Base-by-base conservation (phyloP, 2,113 vertebrate genomes). In the Callaeas wilsoni region DNA sequence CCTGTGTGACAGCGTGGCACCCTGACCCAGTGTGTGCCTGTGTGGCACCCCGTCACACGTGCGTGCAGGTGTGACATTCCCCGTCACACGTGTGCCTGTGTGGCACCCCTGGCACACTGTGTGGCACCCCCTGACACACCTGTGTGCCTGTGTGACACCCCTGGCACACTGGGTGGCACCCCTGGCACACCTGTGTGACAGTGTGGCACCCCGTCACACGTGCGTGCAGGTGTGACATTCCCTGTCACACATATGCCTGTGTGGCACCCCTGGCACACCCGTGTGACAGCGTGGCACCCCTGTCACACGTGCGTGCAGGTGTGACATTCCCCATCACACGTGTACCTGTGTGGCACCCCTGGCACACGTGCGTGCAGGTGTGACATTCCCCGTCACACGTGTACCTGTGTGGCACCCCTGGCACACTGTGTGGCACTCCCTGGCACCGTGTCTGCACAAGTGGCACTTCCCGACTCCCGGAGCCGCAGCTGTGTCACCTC, bases 401-500 rank as follows among this genome's bases (percentile, higher is more conserved):
- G 9, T 59, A 4, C 10, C 5, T 5, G 7, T 26, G 57, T 26
- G 60, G 60, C 41, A 23, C 1, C 39, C 27, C n/a, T 47, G 56
- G 1, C 55, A 30, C 15, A 6, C 12, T 3, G n/a, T 39, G 56
- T 60, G 56, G 4, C 57, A 10, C 29, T 8, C 46, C 22, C 22
- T 41, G 74, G 41, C 46, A 5, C 59, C 3, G 60, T 35, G 37
- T 8, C 30, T 32, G 16, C n/a, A 7, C 17, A 2, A 4, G 41
- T 39, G 79, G 44, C 67, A 13, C 55, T 4, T 9, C 56, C 80
- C 3, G 35, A 2, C 37, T 32, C 32, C 25, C 16, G 1, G 33
- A 6, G 46, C 44, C 1, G 0, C 19, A 3, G 35, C 57, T 0
- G 2, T 22, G 92, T 27, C 73, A 26, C n/a, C 76, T 30, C 50